phyloP scores from a whole-genome alignment of 1,140 invertebrate species.

The Drosophila sproati region DNA sequence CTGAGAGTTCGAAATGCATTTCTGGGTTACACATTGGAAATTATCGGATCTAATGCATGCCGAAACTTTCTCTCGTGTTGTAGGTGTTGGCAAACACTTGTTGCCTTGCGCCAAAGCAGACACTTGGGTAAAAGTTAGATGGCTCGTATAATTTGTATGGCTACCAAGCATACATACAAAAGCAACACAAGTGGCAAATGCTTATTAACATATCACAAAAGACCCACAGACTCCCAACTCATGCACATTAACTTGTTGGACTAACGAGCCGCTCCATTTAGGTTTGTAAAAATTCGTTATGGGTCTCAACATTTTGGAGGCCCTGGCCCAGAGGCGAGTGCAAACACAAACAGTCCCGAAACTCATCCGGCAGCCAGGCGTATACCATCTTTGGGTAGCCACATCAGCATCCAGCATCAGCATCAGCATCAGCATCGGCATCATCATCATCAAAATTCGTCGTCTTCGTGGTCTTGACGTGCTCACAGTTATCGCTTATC shows the following conservation, averaged over 20 bases:
- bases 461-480: conserved; percentile 54
- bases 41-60: conserved; percentile 34
- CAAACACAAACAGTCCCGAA: conserved; percentile 54
- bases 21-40: conserved; percentile 43
- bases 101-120: conserved; percentile 59
- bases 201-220: conserved; percentile 81
- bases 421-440: conserved; percentile 40
- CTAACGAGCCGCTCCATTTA: conserved; percentile 81
- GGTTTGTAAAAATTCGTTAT: conserved; percentile 81
- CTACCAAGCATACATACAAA: conserved; percentile 24
- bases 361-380: conserved; percentile 14
- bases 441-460: conserved; percentile 56
- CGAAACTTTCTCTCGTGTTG: conserved; percentile 56
- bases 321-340: conserved; percentile 12
- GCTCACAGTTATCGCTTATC: conserved; percentile 83
- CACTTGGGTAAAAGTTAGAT: conserved; percentile 38
- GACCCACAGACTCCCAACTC: conserved; percentile 33
- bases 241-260: conserved; percentile 77
- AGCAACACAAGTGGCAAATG: conserved; percentile 72
- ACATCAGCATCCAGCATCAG: conserved; percentile 25
- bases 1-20: conserved; percentile 26
- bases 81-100: conserved; percentile 80
- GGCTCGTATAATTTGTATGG: conserved; percentile 66
- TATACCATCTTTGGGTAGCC: conserved; percentile 19
- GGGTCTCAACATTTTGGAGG: conserved; percentile 39